Evolutionary conservation across 2,113 vertebrate species (phyloP), one percentile per base, ranked within the genome.

Genomic region (Erythrolamprus reginae): DNA sequence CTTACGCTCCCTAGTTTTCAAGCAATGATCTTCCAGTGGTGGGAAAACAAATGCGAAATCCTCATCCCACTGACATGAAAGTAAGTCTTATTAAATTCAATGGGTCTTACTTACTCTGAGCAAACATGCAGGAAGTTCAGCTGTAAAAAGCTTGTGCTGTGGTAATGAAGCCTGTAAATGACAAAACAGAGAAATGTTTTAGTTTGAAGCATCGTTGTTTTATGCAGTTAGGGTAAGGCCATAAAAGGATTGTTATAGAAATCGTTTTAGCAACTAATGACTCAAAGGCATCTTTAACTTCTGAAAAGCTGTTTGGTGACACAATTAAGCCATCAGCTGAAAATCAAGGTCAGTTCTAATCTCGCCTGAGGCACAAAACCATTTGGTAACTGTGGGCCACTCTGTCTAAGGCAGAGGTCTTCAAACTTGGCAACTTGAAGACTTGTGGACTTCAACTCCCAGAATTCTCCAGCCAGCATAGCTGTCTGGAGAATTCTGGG

Each of bases 1-100:
- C 94, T 93, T 96, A 93, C 94, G 77, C 77, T 89, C 92, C 77
- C 52, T 58, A 84, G 77, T 86, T 93, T 95, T 95, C 92, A 95
- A 91, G 58, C 82, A 52, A 3, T 55, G 58, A 77, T 48, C 92
- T 77, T 92, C 77, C 70, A 38, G 2, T 26, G n/a, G 70, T 91
- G 90, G 90, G 91, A 88, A 94, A 89, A 95, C 93, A 33, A 91
- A 82, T 55, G 28, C 92, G 56, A 56, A 48, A 2, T 10, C 45
- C n/a, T 85, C 28, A n/a, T 19, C 48, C 23, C 28, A 19, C 28
- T 85, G 15, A 33, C 48, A 13, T 51, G 28, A 48, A 51, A 85
- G 33, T 77, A 77, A 42, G 33, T 17, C 33, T 21, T 17, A 42
- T 42, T 77, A 77, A 77, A 21, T 42, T 77, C 33, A 38, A 38